Percentiles rank a stretch among this genome's conserved stretches.
Evolutionary conservation across 2,113 vertebrate species (phyloP).

Genomic region (Dicerorhinus sumatrensis): DNA sequence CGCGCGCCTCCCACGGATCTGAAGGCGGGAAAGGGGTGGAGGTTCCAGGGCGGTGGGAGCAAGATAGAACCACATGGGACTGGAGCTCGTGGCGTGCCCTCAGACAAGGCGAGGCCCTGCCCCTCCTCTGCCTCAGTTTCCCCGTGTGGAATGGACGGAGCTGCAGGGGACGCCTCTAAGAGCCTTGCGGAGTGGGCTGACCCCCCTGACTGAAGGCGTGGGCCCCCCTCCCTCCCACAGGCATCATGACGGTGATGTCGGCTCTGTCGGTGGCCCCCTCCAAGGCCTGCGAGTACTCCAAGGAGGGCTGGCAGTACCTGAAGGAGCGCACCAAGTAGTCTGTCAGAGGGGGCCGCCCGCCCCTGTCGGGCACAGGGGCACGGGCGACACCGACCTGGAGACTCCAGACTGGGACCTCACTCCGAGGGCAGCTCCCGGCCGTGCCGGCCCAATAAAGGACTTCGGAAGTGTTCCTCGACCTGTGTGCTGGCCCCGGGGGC

Average conservation of each 20-base stretch:
- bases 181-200: neutral
- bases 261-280: constrained; percentile 92
- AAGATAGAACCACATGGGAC: neutral
- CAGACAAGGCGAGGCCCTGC: neutral
- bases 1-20: neutral
- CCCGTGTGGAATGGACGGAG: neutral
- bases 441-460: constrained; percentile 83
- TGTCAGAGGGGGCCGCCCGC: neutral
- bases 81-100: neutral
- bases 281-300: constrained; percentile 89
- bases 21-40: neutral
- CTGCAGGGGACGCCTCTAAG: neutral
- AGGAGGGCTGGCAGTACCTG: constrained; percentile 90
- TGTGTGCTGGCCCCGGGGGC: neutral
- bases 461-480: constrained; percentile 16
- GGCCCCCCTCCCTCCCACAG: constrained; percentile 83
- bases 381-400: neutral
- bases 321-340: constrained; percentile 90
- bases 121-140: neutral
- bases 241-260: constrained; percentile 90
- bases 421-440: constrained; percentile 39
- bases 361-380: neutral
- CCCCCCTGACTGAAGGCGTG: neutral
- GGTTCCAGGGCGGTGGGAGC: neutral
- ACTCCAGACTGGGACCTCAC: neutral